Percentiles rank a stretch among this genome's conserved stretches.
These are phyloP conservation scores for Microplitis mediator DNA, from an alignment of 1,140 invertebrate genomes.

Conservation along the genomic window DNA sequence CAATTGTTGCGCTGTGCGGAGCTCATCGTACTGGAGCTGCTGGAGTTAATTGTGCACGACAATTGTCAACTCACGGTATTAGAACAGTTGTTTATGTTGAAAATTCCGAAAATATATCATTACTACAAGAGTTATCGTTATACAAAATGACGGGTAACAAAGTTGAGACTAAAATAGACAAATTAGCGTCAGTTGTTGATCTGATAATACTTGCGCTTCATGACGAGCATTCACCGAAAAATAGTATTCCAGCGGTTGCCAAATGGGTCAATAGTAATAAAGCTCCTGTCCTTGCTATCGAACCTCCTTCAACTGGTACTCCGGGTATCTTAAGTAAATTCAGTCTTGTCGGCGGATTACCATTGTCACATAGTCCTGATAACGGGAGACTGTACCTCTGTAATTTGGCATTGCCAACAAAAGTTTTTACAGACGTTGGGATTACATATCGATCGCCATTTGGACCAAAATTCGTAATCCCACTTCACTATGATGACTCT, in stretches of 20 bases:
- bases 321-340: slow-evolving; percentile 75
- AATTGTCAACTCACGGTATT: slow-evolving; percentile 82
- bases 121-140: slow-evolving; percentile 68
- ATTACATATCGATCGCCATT: slow-evolving; percentile 87
- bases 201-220: slow-evolving; percentile 73
- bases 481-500: slow-evolving; percentile 73
- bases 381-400: slow-evolving; percentile 86
- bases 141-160: slow-evolving; percentile 70
- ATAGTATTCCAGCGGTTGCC: slow-evolving; percentile 56
- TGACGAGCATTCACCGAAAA: slow-evolving; percentile 52
- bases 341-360: slow-evolving; percentile 76
- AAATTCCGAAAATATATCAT: slow-evolving; percentile 57
- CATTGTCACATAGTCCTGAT: slow-evolving; percentile 71
- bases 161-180: slow-evolving; percentile 62
- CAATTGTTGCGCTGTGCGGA: slow-evolving; percentile 77
- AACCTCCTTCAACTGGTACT: slow-evolving; percentile 76
- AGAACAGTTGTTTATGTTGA: slow-evolving; percentile 73
- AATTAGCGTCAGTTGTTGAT: slow-evolving; percentile 70
- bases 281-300: slow-evolving; percentile 81
- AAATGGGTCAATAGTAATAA: slow-evolving; percentile 75
- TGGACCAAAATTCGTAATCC: slow-evolving; percentile 85
- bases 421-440: slow-evolving; percentile 76
- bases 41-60: slow-evolving; percentile 77
- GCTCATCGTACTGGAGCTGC: slow-evolving; percentile 73
- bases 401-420: slow-evolving; percentile 81